phyloP scores from a whole-genome alignment of 1,140 invertebrate species.

The Ips nitidus region DNA sequence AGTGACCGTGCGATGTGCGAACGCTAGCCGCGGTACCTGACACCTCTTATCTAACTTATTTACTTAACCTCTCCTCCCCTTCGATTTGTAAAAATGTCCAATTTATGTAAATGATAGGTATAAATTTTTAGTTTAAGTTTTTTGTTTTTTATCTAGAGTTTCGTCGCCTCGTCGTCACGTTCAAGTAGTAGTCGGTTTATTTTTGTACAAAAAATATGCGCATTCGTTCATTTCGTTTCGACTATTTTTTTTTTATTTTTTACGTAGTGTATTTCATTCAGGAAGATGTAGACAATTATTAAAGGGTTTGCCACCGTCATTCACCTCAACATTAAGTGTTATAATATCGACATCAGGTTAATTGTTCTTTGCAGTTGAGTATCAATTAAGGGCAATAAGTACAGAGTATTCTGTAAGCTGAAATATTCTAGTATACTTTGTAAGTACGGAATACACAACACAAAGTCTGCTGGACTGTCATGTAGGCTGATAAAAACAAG shows the following conservation, averaged over 20 bases:
- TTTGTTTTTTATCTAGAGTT: constrained; percentile 29
- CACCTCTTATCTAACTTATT: constrained; percentile 48
- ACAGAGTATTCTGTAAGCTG: constrained; percentile 41
- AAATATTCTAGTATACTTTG: constrained; percentile 12
- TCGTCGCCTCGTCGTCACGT: constrained; percentile 12
- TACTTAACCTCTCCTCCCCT: constrained; percentile 48
- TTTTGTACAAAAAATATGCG: constrained; percentile 31
- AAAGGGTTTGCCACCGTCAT: constrained; percentile 26
- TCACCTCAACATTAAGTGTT: constrained; percentile 9
- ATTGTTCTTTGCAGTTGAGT: constrained; percentile 32
- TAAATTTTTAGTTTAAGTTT: constrained; percentile 54
- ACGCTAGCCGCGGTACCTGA: constrained; percentile 48
- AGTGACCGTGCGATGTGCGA: constrained; percentile 45
- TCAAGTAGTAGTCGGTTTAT: constrained; percentile 26
- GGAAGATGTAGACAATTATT: constrained; percentile 16
- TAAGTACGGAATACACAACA: too few species aligned
- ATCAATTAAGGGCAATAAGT: constrained; percentile 48
- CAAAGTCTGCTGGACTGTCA: too few species aligned
- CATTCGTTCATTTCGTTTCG: constrained; percentile 29
- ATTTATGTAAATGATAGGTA: constrained; percentile 54
- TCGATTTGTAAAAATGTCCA: constrained; percentile 54
- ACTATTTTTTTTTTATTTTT: constrained; percentile 30
- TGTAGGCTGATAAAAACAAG: constrained; percentile 7
- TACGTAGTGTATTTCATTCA: background rate
- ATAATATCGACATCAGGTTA: constrained; percentile 10